phyloP scores from a whole-genome alignment of 64 coral and sea anemone species.

The Actinia equina region DNA sequence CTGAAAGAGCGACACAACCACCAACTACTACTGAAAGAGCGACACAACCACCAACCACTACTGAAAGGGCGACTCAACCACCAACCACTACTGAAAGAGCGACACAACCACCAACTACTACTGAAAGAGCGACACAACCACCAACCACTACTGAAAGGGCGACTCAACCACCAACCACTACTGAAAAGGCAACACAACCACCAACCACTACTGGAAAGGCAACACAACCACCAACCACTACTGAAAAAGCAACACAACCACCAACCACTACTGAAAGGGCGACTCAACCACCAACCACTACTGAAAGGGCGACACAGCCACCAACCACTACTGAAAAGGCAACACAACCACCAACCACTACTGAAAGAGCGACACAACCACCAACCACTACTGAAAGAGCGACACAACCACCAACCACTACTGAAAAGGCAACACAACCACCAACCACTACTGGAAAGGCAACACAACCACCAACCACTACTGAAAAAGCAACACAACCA shows the following conservation, averaged over 20 bases:
- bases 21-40: conserved; percentile 16
- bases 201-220: neutral
- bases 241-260: neutral
- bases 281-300: neutral
- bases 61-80: neutral
- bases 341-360: conserved; percentile 22
- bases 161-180: conserved; percentile 12
- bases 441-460: too few relatives aligned
- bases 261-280: conserved; percentile 7
- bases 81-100: conserved; percentile 6
- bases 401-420: too few relatives aligned
- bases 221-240: conserved; percentile 20
- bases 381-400: neutral
- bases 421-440: too few relatives aligned
- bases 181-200: neutral
- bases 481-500: too few relatives aligned
- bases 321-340: neutral
- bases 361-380: neutral
- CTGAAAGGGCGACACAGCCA: neutral
- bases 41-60: conserved; percentile 2
- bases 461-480: too few relatives aligned
- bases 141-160: conserved; percentile 1
- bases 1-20: neutral
- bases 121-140: neutral
- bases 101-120: conserved; percentile 6